Evolutionary conservation across 1,140 invertebrate genomes (phyloP), one percentile per base, ranked within the genome.

Genomic region (Drosophila willistoni): DNA sequence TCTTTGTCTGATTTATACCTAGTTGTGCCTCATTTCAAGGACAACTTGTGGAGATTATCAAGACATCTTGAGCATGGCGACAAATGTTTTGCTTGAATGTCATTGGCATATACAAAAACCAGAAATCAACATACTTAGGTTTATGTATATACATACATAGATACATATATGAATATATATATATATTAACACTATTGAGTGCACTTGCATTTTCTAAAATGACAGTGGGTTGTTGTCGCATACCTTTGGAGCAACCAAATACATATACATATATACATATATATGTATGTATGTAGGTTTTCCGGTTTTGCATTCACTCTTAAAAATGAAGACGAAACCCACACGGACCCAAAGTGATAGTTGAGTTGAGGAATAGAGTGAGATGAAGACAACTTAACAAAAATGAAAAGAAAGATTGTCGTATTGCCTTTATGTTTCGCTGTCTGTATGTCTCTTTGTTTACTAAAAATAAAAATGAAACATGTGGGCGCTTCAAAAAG

Each of bases 401-500:
- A 75, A 54, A 29, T 6, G 3, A 29, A 29, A 56, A 29, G 44
- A 68, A 60, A 68, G 75, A 67, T 54, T 57, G 64, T 67, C 68
- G 56, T 61, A 42, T 73, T 17, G 36, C 64, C 44, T 39, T 68
- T 29, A 42, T 47, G 13, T 9, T 39, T 47, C 17, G 3, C 44
- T 47, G 17, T 22, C 61, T 39, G 47, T 55, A 41, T 62, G 47
- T 36, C 55, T 55, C 14, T 51, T 17, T 67, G 34, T 59, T 55
- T 57, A 77, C 83, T 87, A 87, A 87, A 87, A 87, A 87, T 87
- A 87, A 73, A 60, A 56, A 62, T 64, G 59, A 87, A 77, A 87
- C 73, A 83, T 87, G 83, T 84, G 83, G 83, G 83, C 81, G 39
- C 60, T 68, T 41, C 5, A 42, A 59, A 76, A 84, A 87, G 84